phyloP scores from a whole-genome alignment of 2,797 vertebrate species.

The Potorous gilbertii region DNA sequence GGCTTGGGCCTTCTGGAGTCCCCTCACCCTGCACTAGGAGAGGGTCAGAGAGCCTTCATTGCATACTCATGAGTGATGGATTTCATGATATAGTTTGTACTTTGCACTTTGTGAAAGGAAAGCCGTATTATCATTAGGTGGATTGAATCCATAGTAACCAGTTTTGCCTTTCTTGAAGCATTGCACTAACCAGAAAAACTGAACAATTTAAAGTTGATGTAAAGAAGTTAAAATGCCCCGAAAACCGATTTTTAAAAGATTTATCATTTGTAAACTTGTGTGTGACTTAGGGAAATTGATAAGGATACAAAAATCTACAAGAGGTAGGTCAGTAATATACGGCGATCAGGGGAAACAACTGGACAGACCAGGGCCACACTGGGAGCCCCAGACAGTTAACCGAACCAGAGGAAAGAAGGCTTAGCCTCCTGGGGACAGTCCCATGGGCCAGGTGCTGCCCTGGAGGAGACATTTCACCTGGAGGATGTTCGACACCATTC shows the following conservation, averaged over 20 bases:
- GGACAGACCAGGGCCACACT: too few species aligned
- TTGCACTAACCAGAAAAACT: not conserved
- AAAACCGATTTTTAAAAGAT: not conserved
- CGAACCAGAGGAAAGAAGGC: not conserved
- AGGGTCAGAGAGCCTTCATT: not conserved
- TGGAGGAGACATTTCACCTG: too few species aligned
- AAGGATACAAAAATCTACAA: not conserved
- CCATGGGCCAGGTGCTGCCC: too few species aligned
- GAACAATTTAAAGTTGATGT: not conserved
- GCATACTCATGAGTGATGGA: not conserved
- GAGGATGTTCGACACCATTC: too few species aligned
- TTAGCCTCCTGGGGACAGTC: not conserved
- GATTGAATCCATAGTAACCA: not conserved
- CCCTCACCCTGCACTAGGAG: too few species aligned
- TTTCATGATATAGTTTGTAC: not conserved
- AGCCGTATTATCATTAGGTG: not conserved
- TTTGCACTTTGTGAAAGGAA: not conserved
- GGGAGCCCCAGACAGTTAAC: not conserved
- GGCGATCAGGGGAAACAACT: not conserved
- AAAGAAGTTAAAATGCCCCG: not conserved
- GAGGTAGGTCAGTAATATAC: not conserved
- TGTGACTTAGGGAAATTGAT: not conserved
- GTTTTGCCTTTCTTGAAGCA: not conserved
- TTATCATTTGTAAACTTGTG: not conserved
- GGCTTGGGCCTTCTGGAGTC: too few species aligned